Evolutionary conservation across 2,888 invertebrate genomes (phyloP), one percentile per base, ranked within the genome.

Genomic region (Chrysolina americana): DNA sequence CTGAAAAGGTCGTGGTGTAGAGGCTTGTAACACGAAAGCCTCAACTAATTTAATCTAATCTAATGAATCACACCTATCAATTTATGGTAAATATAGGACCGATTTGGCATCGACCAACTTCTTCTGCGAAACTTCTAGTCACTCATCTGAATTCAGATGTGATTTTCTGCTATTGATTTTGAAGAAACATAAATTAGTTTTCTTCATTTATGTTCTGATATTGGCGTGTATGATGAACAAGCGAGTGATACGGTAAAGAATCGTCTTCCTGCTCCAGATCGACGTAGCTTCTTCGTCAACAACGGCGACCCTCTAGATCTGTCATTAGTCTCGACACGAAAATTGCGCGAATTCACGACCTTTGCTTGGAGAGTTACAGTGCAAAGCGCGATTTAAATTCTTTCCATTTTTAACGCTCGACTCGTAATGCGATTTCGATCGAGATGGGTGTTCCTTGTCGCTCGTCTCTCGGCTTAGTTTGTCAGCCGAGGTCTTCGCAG

Each of bases 401-500:
- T 81, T 81, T 73, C 75, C 82, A 80, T 84, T 85, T 84, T 84
- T 83, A 84, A 83, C 82, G 84, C 84, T 83, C 81, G 71, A 76
- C 74, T 79, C 74, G 50, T 50, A 84, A 84, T 85, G 82, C 84
- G 84, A 84, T 85, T 84, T 83, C 84, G 82, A 84, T 83, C 85
- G 81, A 85, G 84, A 85, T 85, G 85, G 85, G 85, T 85, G 85
- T 85, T 84, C 53, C 68, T 68, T 84, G 84, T 85, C 82, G 79
- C 81, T 81, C 82, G 84, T 83, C 64, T 53, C 65, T 69, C 78
- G 77, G 80, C 81, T 83, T 81, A 82, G 82, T 84, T 84, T 85
- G 84, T 85, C 85, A 84, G 81, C 81, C 81, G 80, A 11, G 78
- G 53, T 70, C 77, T 77, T 76, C 65, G 59, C 77, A 80, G 80